Evolutionary conservation across 2,797 vertebrate species (phyloP).

Genomic region (Muscicapa comitata): DNA sequence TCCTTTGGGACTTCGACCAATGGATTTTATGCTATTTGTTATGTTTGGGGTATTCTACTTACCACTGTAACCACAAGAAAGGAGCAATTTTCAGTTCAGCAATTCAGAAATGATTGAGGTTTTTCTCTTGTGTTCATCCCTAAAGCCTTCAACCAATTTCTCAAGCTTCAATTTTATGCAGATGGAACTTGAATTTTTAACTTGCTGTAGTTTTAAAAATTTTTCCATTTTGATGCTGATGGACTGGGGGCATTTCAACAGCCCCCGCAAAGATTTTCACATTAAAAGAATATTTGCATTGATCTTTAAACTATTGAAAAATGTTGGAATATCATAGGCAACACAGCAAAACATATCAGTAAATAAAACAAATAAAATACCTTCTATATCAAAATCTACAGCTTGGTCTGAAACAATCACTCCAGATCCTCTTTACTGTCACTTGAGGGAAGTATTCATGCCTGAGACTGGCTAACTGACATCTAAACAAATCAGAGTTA

Average conservation of each 20-base stretch:
- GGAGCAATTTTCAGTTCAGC: neutral
- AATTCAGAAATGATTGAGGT: neutral
- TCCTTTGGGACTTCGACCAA: neutral
- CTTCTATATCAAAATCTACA: neutral
- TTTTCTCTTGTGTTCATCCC: neutral
- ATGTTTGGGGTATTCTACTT: neutral
- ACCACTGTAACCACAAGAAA: neutral
- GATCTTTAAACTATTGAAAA: neutral
- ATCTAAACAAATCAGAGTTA: neutral
- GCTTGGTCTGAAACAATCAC: neutral
- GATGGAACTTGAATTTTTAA: neutral
- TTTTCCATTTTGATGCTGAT: neutral
- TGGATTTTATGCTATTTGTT: neutral
- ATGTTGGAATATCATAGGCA: neutral
- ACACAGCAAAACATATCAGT: neutral
- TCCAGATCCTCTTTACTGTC: neutral
- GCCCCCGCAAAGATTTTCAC: neutral
- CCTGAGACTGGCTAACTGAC: neutral
- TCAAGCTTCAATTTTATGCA: neutral
- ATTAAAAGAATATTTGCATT: neutral
- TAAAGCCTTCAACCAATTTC: neutral
- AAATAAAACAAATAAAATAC: neutral
- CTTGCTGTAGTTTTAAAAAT: neutral
- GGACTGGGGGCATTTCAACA: neutral
- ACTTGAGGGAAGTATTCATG: neutral